Evolutionary conservation across 2,888 invertebrate species (phyloP), one percentile per base, ranked within the genome.

Genomic region (Drosophila mercatorum): DNA sequence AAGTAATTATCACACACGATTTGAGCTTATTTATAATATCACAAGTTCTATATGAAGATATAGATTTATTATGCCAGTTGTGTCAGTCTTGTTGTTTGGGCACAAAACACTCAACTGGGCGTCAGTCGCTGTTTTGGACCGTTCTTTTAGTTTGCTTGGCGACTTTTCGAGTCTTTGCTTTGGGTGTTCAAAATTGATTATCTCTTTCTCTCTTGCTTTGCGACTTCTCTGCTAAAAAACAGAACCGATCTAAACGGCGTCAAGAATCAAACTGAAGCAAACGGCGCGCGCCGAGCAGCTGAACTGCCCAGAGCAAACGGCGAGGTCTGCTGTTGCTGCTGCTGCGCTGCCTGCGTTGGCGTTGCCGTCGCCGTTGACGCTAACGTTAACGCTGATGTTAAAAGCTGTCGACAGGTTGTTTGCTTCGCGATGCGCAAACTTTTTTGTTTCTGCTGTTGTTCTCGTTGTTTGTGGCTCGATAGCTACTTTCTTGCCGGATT

Each of bases 221-320:
- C 6, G 6, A 68, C 8, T 55, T 40, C 10, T 44, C 10, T 36
- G 59, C 66, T 69, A 28, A 40, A 40, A 65, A 80, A 75, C 81
- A 92, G 91, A 92, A 92, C 92, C 92, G 92, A 92, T 91, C 92
- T 92, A 92, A 90, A 90, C 92, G 91, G 92, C 92, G 90, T 90
- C 92, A 92, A 92, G 92, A 92, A 92, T 91, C 90, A 91, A 92
- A 92, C 92, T 92, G 91, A 92, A 80, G 75, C 85, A 75, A 80
- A 67, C 72, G 73, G 78, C 81, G 76, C 80, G 70, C 77, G 80
- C 78, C 78, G 52, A 58, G 56, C 60, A 59, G 51, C 65, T 67
- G 51, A 68, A 63, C 70, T 44, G 65, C 52, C 53, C 47, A 53
- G 56, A 56, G 70, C 56, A 53, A 47, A 70, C 49, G 31, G 31